Evolutionary conservation across 2,888 invertebrate species (phyloP), one percentile per base, ranked within the genome.

Genomic region (Alcis repandata): DNA sequence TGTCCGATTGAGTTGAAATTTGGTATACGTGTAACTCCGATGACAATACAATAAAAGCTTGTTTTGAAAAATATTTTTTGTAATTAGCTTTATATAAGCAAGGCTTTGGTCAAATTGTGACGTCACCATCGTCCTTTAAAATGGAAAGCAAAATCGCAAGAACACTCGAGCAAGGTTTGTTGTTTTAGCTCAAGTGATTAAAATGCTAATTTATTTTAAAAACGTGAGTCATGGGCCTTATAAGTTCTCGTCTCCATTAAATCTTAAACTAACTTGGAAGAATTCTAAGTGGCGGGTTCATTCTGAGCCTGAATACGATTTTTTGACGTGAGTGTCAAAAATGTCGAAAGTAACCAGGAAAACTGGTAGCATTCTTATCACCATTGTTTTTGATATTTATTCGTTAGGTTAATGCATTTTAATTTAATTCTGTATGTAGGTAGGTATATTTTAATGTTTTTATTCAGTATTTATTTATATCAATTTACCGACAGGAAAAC

Each of bases 161-260:
- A 19, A 49, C 10, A 22, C 15, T 11, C 20, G 40, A 17, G 27
- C 54, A 36, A 56, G 36, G 45, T 56, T 45, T 45, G 41, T 45
- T 56, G 27, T 27, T 56, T 36, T 33, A 32, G n/a, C 6, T 13
- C 19, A 20, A 10, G n/a, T 20, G 32, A 56, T n/a, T 56, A 38
- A 33, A 45, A 36, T 36, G 45, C n/a, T 19, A 56, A 45, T 56
- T 56, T 56, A 36, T 56, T 56, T 43, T 56, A 43, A 27, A 56
- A n/a, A 11, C 13, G 19, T 56, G 56, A 56, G 20, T 56, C 56
- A 56, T 36, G 11, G n/a, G 20, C 33, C 45, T 43, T 33, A 45
- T 36, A 56, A 36, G 56, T 10, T n/a, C 33, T 45, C 33, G 45
- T 56, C 56, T 56, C 45, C 15, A 38, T 52, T 52, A 27, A 40